Percentiles rank a stretch among this genome's conserved stretches.
Evolutionary conservation across 2,888 invertebrate species (phyloP).

Genomic region (Allolobophora icterica): DNA sequence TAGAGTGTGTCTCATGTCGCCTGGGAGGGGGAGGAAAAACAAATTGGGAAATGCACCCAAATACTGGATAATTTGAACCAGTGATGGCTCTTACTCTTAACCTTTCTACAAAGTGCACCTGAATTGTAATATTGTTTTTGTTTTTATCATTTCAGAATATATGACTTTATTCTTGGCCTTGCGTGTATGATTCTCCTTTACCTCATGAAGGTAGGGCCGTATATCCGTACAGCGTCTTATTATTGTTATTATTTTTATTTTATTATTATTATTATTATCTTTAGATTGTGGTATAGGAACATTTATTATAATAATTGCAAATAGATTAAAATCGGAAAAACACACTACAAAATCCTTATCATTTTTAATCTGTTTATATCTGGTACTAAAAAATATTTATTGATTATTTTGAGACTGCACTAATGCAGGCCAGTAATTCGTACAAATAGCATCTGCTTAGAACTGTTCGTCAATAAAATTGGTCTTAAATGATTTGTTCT

Average conservation of each 20-base stretch:
- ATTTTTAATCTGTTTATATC: too few relatives aligned
- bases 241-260: too few relatives aligned
- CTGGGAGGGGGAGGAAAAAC: neutral
- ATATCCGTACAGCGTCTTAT: neutral
- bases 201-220: conserved; percentile 49
- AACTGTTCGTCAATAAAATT: neutral
- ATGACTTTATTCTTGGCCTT: conserved; percentile 46
- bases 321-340: too few relatives aligned
- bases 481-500: neutral
- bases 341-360: too few relatives aligned
- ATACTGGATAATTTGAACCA: neutral
- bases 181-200: conserved; percentile 46
- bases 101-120: neutral
- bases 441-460: neutral
- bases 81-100: neutral
- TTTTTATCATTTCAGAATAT: conserved; percentile 40
- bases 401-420: neutral
- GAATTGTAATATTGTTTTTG: neutral
- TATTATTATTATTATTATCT: too few relatives aligned
- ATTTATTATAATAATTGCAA: too few relatives aligned
- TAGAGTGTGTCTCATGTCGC: neutral
- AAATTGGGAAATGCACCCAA: neutral
- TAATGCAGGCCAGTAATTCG: neutral
- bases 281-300: too few relatives aligned
- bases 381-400: too few relatives aligned